phyloP scores from a whole-genome alignment of 92 coral and sea anemone genomes.

The Porites divaricata region DNA sequence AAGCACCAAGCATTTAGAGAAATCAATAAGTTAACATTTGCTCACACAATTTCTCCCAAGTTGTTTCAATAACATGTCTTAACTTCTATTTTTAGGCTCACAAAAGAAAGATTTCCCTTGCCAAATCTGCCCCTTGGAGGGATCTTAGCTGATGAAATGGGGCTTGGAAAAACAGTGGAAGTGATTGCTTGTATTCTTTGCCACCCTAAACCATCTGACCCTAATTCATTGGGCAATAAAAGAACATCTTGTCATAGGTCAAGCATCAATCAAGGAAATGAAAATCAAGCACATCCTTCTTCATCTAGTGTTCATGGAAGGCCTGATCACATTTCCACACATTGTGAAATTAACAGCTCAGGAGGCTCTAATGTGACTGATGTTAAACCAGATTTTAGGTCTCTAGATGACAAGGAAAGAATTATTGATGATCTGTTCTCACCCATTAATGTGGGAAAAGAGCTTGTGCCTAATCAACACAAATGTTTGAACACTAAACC shows the following conservation, averaged over 20 bases:
- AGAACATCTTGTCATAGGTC: not conserved
- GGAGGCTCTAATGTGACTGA: not conserved
- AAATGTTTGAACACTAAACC: not conserved
- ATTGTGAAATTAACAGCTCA: not conserved
- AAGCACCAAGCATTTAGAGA: not conserved
- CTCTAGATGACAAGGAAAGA: not conserved
- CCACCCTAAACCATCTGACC: conserved; percentile 39
- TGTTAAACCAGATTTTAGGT: not conserved
- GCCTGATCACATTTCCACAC: not conserved
- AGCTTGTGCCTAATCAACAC: not conserved
- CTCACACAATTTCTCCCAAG: no score
- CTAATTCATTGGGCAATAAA: conserved; percentile 16
- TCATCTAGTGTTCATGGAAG: not conserved
- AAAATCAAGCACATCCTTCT: not conserved
- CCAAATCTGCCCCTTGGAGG: conserved; percentile 86
- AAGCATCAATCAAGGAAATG: conserved; percentile 2
- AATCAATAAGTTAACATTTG: no score
- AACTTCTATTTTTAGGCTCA: conserved; percentile 40
- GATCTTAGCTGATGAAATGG: conserved; percentile 99
- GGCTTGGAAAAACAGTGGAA: conserved; percentile 97
- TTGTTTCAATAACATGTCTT: not conserved
- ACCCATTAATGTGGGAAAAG: not conserved
- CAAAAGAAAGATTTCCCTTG: conserved; percentile 54
- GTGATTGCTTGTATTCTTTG: conserved; percentile 82
- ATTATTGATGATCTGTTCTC: not conserved